These are phyloP conservation scores for Lochmaea crataegi DNA, from an alignment of 2,888 invertebrate genomes.

Conservation along the genomic window DNA sequence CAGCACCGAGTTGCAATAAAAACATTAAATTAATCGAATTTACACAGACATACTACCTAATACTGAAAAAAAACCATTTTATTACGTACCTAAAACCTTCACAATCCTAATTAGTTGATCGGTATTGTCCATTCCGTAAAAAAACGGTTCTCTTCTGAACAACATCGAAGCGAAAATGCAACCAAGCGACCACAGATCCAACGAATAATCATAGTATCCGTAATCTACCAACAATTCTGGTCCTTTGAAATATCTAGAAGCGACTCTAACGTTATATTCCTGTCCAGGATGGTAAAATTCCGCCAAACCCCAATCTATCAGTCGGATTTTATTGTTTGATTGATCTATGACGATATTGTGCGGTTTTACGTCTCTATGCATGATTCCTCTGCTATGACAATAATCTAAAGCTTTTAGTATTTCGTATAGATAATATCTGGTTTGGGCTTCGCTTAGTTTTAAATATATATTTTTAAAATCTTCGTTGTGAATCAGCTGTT, in stretches of 20 bases:
- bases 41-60: too few species aligned
- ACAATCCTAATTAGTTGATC: slow-evolving; percentile 63
- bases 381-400: slow-evolving; percentile 63
- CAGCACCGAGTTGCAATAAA: too few species aligned
- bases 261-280: slow-evolving; percentile 63
- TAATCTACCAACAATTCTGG: slow-evolving; percentile 63
- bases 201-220: slow-evolving; percentile 63
- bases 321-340: slow-evolving; percentile 55
- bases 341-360: slow-evolving; percentile 63
- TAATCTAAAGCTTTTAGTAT: slow-evolving; percentile 64
- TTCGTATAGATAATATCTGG: slow-evolving; percentile 64
- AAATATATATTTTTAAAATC: slow-evolving; percentile 63
- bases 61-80: too few species aligned
- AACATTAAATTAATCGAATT: too few species aligned
- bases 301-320: slow-evolving; percentile 64
- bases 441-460: slow-evolving; percentile 60
- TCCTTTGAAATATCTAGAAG: slow-evolving; percentile 63
- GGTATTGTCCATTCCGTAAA: slow-evolving; percentile 61
- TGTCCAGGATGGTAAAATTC: slow-evolving; percentile 63
- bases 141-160: slow-evolving; percentile 63
- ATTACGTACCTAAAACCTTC: slow-evolving; percentile 57
- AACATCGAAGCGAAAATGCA: slow-evolving; percentile 65
- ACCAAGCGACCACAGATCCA: slow-evolving; percentile 64
- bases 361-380: slow-evolving; percentile 64
- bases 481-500: slow-evolving; percentile 58